phyloP scores from a whole-genome alignment of 2,797 vertebrate genomes.

The Cirrhinus mrigala region DNA sequence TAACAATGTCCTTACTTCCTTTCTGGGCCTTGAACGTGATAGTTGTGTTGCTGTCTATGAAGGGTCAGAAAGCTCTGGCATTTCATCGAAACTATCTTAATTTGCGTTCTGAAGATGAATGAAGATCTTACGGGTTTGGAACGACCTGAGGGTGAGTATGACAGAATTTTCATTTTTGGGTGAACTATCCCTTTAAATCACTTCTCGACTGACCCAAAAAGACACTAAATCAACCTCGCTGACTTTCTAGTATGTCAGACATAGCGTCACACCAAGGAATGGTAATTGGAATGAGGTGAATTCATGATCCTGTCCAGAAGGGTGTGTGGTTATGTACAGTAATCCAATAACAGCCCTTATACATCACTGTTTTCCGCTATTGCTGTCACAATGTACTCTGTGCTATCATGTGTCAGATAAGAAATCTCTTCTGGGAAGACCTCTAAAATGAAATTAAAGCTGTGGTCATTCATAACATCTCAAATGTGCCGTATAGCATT shows the following conservation, averaged over 20 bases:
- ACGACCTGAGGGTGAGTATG: no score
- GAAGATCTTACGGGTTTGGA: no score
- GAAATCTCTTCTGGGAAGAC: constrained; percentile 36
- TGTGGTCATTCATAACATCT: constrained; percentile 23
- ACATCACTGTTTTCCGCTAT: constrained; percentile 3
- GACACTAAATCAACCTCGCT: constrained; percentile 5
- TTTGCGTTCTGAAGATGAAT: no score
- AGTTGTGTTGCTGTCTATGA: no score
- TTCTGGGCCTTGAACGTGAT: no score
- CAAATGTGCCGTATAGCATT: neutral
- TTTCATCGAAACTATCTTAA: no score
- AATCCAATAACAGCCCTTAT: constrained; percentile 29
- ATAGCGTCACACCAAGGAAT: constrained; percentile 17
- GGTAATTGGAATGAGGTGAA: constrained; percentile 23
- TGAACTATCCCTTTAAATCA: neutral
- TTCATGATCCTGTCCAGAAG: constrained; percentile 21
- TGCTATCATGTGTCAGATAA: constrained; percentile 6
- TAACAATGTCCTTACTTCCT: no score
- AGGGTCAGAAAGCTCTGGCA: no score
- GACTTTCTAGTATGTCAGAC: constrained; percentile 25
- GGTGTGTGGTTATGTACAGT: constrained; percentile 37
- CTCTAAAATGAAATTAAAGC: constrained; percentile 45
- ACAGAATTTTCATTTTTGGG: no score
- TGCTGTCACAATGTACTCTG: neutral
- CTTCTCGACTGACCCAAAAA: neutral